Base-by-base conservation (phyloP, 2,797 vertebrate species). In the Sus cebifrons region DNA sequence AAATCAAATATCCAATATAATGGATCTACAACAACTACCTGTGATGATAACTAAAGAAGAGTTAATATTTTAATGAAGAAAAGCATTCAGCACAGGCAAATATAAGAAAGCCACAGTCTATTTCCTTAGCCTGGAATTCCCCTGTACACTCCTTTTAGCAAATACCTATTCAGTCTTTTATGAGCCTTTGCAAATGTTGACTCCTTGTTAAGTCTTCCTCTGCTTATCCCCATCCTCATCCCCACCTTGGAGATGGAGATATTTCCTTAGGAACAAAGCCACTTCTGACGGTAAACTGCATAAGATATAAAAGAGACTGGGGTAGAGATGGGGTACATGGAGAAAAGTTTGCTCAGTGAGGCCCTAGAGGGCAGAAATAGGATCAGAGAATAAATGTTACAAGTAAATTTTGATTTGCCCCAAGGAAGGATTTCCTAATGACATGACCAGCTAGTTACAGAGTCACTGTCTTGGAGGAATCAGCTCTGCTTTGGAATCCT, bases 1-100 rank as follows among this genome's bases (percentile, higher is more conserved):
- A 82, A 82, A 65, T 16, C n/a, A 81, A 65, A 83, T 83, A 62
- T 21, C 44, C 62, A 65, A 52, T 52, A 62, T 65, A 74, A 40
- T 78, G 49, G 29, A 73, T 74, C 40, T 49, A 29, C n/a, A 74
- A 18, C 62, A 65, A 83, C 21, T 25, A 84, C 64, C 25, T 36
- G 75, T 64, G 32, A 54, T 94, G 58, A 82, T 62, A 54, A 40
- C 12, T 65, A 52, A 29, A 25, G n/a, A 62, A 5, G n/a, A 62
- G 49, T 71, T 75, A 83, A n/a, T 64, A 65, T 68, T 83, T 89
- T 81, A 36, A 65, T 40, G 67, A 82, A 83, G n/a, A 54, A 74
- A 89, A 83, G 52, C 11, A 75, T 64, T 16, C 17, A 52, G 56
- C 67, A 86, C 32, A 64, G 60, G 49, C 85, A 89, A 64, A 75